Evolutionary conservation across 2,113 vertebrate genomes (phyloP).

Genomic region (Xenus cinereus): DNA sequence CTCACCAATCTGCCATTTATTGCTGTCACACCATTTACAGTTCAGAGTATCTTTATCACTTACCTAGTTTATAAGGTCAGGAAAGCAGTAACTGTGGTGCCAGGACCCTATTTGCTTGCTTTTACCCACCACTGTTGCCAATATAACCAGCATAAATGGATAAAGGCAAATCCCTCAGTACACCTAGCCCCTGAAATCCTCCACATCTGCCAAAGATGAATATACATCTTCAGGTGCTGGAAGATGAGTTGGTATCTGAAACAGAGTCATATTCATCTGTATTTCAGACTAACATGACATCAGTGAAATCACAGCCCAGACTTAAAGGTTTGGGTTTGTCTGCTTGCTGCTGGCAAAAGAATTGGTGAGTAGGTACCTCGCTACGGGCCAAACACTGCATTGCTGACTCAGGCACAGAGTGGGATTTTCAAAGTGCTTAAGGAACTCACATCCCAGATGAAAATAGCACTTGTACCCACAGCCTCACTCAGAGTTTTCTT

Average conservation of each 20-base stretch:
- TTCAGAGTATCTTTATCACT: background rate
- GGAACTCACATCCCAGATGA: background rate
- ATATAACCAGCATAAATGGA: background rate
- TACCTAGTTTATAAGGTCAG: background rate
- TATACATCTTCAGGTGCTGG: background rate
- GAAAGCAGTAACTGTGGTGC: background rate
- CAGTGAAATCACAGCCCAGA: slow-evolving; percentile 20
- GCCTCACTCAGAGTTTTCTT: background rate
- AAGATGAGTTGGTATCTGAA: background rate
- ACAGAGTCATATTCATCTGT: background rate
- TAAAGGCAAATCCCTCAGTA: background rate
- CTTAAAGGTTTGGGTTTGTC: background rate
- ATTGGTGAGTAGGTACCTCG: background rate
- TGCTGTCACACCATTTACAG: background rate
- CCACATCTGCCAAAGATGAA: background rate
- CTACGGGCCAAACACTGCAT: accelerated
- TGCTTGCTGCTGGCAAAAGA: background rate
- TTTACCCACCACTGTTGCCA: background rate
- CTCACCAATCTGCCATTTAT: background rate
- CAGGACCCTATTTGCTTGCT: background rate
- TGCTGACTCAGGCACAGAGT: background rate
- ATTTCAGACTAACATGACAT: slow-evolving; percentile 22
- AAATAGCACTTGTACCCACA: background rate
- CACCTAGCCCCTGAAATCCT: background rate
- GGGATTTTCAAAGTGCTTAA: background rate